Evolutionary conservation across 2,797 vertebrate species (phyloP).

Genomic region (Syndactyla subalaris): DNA sequence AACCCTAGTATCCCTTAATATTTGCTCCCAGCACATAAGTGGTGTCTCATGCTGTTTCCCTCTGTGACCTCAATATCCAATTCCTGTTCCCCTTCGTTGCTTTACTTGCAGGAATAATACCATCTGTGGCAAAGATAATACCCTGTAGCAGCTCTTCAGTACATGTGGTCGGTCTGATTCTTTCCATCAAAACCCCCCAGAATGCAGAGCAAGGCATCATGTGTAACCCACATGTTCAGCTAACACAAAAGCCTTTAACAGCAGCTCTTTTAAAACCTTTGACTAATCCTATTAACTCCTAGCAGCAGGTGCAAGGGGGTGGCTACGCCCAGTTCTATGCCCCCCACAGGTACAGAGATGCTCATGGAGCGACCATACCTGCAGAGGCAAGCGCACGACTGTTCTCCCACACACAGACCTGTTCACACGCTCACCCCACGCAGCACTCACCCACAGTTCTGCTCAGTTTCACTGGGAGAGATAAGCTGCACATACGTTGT

Average conservation of each 20-base stretch:
- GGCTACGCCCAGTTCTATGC: background rate
- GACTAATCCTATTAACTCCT: constrained; percentile 48
- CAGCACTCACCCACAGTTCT: background rate
- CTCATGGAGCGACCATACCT: background rate
- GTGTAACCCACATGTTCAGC: constrained; percentile 1
- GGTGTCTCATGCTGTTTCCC: constrained; percentile 33
- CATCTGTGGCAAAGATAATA: constrained; percentile 44
- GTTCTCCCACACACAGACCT: background rate
- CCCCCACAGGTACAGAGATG: background rate
- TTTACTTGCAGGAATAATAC: constrained; percentile 47
- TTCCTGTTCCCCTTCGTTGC: constrained; percentile 41
- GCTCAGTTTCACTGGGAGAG: background rate
- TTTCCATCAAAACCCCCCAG: background rate
- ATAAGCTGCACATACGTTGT: background rate
- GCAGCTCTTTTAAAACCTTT: constrained; percentile 18
- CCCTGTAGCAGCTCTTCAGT: background rate
- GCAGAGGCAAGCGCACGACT: background rate
- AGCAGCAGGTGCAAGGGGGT: background rate
- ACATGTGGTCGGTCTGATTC: background rate
- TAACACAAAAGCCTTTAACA: constrained; percentile 31
- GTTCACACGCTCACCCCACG: background rate
- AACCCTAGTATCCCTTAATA: constrained; percentile 52
- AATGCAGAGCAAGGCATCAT: background rate
- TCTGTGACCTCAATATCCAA: constrained; percentile 58
- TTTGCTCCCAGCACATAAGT: constrained; percentile 55